A percentile compares a stretch with the other conserved stretches of the same genome.
phyloP scores from a whole-genome alignment of 2,113 vertebrate genomes.

The Turnix velox region DNA sequence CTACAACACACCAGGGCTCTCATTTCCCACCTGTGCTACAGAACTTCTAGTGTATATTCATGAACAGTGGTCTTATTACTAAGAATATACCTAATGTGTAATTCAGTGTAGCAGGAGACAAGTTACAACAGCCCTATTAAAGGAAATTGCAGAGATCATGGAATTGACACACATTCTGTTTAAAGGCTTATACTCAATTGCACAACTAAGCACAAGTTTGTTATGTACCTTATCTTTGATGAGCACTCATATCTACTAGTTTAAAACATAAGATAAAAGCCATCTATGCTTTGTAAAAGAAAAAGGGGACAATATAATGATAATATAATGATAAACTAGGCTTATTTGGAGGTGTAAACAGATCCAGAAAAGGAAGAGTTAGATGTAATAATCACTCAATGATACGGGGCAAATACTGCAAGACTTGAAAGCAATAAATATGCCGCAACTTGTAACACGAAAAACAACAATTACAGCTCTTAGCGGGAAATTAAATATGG shows the following conservation, averaged over 20 bases:
- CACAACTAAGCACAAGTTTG: conserved; percentile 30
- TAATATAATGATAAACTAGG: conserved; percentile 11
- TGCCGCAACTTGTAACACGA: conserved; percentile 20
- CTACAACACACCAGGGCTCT: neutral
- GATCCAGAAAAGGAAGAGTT: conserved; percentile 19
- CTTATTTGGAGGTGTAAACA: conserved; percentile 22
- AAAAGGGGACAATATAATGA: conserved; percentile 15
- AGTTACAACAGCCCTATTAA: conserved; percentile 33
- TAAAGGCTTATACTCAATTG: conserved; percentile 3
- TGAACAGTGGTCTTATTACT: conserved; percentile 35
- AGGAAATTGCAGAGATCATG: conserved; percentile 1
- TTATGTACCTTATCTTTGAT: neutral
- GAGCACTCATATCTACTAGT: conserved; percentile 5
- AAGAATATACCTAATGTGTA: conserved; percentile 19
- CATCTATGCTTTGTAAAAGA: neutral
- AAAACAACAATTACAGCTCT: conserved; percentile 18
- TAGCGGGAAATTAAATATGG: conserved; percentile 15
- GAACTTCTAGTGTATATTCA: conserved; percentile 22
- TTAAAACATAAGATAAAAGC: conserved; percentile 21
- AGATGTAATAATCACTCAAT: neutral
- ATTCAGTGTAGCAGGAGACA: conserved; percentile 27
- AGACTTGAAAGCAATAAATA: conserved; percentile 47
- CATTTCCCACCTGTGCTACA: conserved; percentile 4
- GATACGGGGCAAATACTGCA: neutral
- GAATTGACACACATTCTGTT: conserved; percentile 19